Evolutionary conservation across 1,140 invertebrate genomes (phyloP), one percentile per base, ranked within the genome.

Genomic region (Odontomachus brunneus): DNA sequence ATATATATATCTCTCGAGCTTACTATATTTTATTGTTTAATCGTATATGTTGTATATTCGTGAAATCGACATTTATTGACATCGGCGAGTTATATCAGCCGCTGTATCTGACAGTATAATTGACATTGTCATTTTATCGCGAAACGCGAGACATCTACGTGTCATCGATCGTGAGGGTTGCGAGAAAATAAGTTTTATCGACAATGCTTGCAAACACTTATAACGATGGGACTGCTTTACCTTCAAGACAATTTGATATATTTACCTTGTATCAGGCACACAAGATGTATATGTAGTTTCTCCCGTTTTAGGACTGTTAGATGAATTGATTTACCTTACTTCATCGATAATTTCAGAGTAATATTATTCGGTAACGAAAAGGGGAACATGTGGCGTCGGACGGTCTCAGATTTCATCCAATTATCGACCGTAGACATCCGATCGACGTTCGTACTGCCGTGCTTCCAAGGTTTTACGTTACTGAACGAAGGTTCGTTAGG

Each of bases 391-490:
- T 17, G 22, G 38, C 51, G 48, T 48, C 65, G 57, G 48, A 59
- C 4, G 26, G 65, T 72, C 73, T 86, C 62, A 51, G 19, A 66
- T 87, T 87, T 86, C 73, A 85, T 85, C 78, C 83, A 84, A 87
- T 86, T 87, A 87, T 86, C 74, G 67, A 86, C 60, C 67, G 65
- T 76, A 63, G 84, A 83, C 51, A 59, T 65, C 53, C 38, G 38
- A 12, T 62, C 73, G 51, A 60, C 24, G 38, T 84, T 55, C 63
- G 63, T 19, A 17, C 29, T 53, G 48, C 48, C 53, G 15, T 60
- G 59, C 51, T 85, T 38, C 65, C 44, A 38, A 38, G 51, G 55
- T 60, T 74, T 85, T 82, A 67, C 38, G 53, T 84, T 73, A 38
- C 74, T 44, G 17, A 69, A 15, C 12, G 2, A 53, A 49, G 11